Conservation (phyloP, 92 coral and sea anemone species). For the Virgularia gustaviana region DNA sequence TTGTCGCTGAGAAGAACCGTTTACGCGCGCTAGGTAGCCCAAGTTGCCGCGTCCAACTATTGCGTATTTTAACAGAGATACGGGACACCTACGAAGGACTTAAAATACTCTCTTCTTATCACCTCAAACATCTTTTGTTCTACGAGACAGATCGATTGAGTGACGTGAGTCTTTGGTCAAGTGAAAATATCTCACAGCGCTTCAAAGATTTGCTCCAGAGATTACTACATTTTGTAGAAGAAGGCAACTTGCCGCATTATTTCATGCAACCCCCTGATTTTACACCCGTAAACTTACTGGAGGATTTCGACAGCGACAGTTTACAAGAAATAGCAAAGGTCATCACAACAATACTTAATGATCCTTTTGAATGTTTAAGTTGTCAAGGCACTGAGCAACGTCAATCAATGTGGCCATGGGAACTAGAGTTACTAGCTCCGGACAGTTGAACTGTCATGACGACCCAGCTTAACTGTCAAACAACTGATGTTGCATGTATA, state of each 20-base stretch:
- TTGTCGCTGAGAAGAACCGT: slow-evolving; percentile 92
- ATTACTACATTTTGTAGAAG: slow-evolving; percentile 61
- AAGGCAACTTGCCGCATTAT: slow-evolving; percentile 74
- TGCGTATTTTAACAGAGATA: slow-evolving; percentile 88
- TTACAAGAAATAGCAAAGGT: slow-evolving; percentile 92
- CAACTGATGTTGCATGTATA: too few species aligned
- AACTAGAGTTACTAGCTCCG: slow-evolving; percentile 60
- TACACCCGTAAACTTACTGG: slow-evolving; percentile 79
- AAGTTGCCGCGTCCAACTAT: slow-evolving; percentile 86
- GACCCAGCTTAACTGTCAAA: too few species aligned
- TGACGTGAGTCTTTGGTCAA: slow-evolving; percentile 77
- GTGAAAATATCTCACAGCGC: slow-evolving; percentile 74
- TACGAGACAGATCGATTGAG: slow-evolving; percentile 82
- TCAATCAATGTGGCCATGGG: slow-evolving; percentile 98
- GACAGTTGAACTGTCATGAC: too few species aligned
- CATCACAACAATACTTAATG: slow-evolving; percentile 66
- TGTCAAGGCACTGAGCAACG: slow-evolving; percentile 77
- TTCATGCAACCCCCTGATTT: slow-evolving; percentile 99
- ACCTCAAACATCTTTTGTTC: slow-evolving; percentile 81
- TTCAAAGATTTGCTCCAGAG: slow-evolving; percentile 72
- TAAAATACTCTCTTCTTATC: slow-evolving; percentile 83
- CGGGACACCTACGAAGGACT: slow-evolving; percentile 90
- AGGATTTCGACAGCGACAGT: slow-evolving; percentile 77
- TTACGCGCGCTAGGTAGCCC: slow-evolving; percentile 79
- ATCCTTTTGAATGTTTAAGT: slow-evolving; percentile 64